A percentile compares a stretch with the other conserved stretches of the same genome.
These are phyloP conservation scores for Manis crassicaudata DNA, from an alignment of 2,797 vertebrate genomes.

Conservation along the genomic window DNA sequence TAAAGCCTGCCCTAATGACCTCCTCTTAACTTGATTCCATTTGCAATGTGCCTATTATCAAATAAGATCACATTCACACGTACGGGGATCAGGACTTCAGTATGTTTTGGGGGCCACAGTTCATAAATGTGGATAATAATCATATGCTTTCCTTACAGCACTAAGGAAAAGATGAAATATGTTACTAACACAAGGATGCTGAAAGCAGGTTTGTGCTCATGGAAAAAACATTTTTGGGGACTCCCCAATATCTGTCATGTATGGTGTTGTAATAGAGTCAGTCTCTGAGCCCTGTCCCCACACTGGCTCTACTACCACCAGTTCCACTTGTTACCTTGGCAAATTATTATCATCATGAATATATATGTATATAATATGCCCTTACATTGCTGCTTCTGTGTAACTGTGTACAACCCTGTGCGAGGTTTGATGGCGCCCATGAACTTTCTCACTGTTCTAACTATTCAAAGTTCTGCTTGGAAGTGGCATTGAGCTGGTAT, in stretches of 20 bases:
- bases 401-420: slow-evolving; percentile 55
- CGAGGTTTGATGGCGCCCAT: slow-evolving; percentile 76
- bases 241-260: not conserved
- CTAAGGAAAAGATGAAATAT: not conserved
- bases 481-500: slow-evolving; percentile 85
- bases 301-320: not conserved
- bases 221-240: not conserved
- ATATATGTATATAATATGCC: not conserved
- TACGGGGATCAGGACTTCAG: not conserved
- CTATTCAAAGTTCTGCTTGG: slow-evolving; percentile 84
- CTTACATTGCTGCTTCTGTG: not conserved
- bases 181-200: not conserved
- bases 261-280: not conserved
- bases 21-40: slow-evolving; percentile 12
- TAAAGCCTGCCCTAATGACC: not conserved
- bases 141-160: not conserved
- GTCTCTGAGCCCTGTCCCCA: not conserved
- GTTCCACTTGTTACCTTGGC: not conserved
- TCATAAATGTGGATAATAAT: not conserved
- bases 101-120: not conserved
- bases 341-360: not conserved
- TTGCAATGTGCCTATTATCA: not conserved
- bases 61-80: not conserved
- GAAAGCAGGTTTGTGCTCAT: not conserved
- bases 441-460: slow-evolving; percentile 78